These are phyloP conservation scores for Orientallactaga bullata DNA, from an alignment of 2,113 vertebrate species.

Conservation along the genomic window DNA sequence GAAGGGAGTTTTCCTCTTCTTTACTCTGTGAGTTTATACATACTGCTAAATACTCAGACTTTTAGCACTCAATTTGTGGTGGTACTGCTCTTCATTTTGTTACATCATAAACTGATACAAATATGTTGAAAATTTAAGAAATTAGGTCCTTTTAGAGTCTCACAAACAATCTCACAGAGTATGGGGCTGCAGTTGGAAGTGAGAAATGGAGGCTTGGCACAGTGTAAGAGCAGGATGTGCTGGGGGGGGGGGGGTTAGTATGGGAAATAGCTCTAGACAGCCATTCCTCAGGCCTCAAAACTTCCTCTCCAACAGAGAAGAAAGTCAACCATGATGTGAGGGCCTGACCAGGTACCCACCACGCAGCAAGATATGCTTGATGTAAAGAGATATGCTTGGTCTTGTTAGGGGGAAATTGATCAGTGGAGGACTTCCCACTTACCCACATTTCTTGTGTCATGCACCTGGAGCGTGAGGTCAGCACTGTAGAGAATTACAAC, in stretches of 20 bases:
- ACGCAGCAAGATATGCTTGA: background rate
- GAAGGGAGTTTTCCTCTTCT: constrained; percentile 72
- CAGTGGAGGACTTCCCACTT: background rate
- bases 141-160: background rate
- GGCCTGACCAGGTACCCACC: background rate
- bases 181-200: no score
- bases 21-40: constrained; percentile 50
- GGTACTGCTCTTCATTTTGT: constrained; percentile 11
- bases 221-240: background rate
- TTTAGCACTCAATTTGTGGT: constrained; percentile 19
- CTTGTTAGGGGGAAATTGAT: background rate
- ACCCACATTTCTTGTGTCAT: background rate
- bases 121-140: background rate
- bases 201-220: no score
- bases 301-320: background rate
- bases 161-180: background rate
- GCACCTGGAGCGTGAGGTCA: constrained; percentile 64
- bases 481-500: background rate
- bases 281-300: background rate
- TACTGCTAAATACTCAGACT: constrained; percentile 64
- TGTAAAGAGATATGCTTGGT: background rate
- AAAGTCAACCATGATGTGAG: background rate
- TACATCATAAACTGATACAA: background rate
- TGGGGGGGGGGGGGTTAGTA: rapidly evolving
- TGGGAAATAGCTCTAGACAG: background rate